Percentiles rank a stretch among this genome's conserved stretches.
phyloP scores from a whole-genome alignment of 1,140 invertebrate species.

The Scaptodrosophila lebanonensis region DNA sequence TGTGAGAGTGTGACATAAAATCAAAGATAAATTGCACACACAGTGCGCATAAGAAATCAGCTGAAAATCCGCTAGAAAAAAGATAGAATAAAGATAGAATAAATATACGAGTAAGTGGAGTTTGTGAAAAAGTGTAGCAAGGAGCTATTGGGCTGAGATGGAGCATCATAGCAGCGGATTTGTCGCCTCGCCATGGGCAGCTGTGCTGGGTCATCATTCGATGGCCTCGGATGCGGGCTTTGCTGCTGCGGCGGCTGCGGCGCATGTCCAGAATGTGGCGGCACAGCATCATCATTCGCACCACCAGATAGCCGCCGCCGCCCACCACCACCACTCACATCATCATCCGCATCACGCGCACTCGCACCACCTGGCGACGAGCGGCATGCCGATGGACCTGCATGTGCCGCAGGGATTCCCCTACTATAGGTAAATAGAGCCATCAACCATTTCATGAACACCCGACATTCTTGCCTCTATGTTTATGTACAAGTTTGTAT shows the following conservation, averaged over 20 bases:
- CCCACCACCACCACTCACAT: constrained; percentile 63
- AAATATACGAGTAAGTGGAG: constrained; percentile 5
- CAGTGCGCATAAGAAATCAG: too few species aligned
- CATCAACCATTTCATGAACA: not conserved
- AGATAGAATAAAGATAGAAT: constrained; percentile 26
- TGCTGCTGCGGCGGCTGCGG: constrained; percentile 77
- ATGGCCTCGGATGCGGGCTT: constrained; percentile 77
- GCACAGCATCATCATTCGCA: constrained; percentile 65
- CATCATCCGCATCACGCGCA: constrained; percentile 62
- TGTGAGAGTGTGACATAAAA: constrained; percentile 58
- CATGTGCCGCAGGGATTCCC: constrained; percentile 92
- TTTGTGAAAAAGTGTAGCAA: constrained; percentile 8
- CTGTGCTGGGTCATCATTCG: constrained; percentile 82
- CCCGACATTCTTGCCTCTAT: constrained; percentile 1
- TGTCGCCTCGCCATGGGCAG: constrained; percentile 84
- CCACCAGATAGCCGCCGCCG: not conserved
- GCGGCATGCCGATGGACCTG: constrained; percentile 88
- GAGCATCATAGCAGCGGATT: constrained; percentile 83
- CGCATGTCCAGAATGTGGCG: constrained; percentile 73
- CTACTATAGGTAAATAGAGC: constrained; percentile 86
- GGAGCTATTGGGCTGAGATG: constrained; percentile 78
- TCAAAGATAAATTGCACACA: constrained; percentile 51
- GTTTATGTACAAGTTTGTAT: not conserved
- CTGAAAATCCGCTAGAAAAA: too few species aligned
- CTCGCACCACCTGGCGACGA: constrained; percentile 63